A percentile compares a stretch with the other conserved stretches of the same genome.
These are phyloP conservation scores for Pyrochroa serraticornis DNA, from an alignment of 2,888 invertebrate species.

Conservation along the genomic window DNA sequence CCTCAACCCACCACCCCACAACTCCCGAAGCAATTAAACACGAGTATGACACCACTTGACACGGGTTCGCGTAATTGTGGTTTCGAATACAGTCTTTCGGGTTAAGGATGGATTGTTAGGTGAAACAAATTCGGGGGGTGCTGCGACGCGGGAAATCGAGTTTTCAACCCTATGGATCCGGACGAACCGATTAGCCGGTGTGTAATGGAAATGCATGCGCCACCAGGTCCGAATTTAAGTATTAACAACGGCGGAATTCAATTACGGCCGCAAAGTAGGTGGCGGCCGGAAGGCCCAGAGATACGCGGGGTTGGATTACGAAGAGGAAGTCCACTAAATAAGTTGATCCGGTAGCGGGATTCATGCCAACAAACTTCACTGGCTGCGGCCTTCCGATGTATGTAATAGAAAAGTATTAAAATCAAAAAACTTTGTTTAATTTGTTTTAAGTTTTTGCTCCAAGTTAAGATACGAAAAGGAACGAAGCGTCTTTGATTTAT, in stretches of 20 bases:
- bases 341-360: too few species aligned
- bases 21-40: slow-evolving; percentile 31
- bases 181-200: slow-evolving; percentile 1
- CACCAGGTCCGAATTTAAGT: slow-evolving; percentile 21
- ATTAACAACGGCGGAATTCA: slow-evolving; percentile 21
- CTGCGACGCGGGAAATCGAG: slow-evolving; percentile 4
- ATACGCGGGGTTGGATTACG: slow-evolving; percentile 21
- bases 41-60: slow-evolving; percentile 32
- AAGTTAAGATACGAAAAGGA: too few species aligned
- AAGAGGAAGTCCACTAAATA: background rate
- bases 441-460: too few species aligned
- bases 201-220: slow-evolving; percentile 14
- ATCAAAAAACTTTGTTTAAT: too few species aligned
- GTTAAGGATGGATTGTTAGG: slow-evolving; percentile 17
- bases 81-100: slow-evolving; percentile 24
- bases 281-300: slow-evolving; percentile 11
- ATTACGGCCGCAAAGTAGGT: slow-evolving; percentile 24
- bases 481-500: too few species aligned
- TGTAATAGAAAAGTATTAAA: too few species aligned
- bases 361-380: too few species aligned
- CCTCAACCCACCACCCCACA: slow-evolving; percentile 13
- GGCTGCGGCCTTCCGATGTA: too few species aligned
- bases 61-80: slow-evolving; percentile 29
- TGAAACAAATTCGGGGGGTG: slow-evolving; percentile 1
- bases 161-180: background rate